phyloP scores from a whole-genome alignment of 1,140 invertebrate species.

The Bicyclus anynana region DNA sequence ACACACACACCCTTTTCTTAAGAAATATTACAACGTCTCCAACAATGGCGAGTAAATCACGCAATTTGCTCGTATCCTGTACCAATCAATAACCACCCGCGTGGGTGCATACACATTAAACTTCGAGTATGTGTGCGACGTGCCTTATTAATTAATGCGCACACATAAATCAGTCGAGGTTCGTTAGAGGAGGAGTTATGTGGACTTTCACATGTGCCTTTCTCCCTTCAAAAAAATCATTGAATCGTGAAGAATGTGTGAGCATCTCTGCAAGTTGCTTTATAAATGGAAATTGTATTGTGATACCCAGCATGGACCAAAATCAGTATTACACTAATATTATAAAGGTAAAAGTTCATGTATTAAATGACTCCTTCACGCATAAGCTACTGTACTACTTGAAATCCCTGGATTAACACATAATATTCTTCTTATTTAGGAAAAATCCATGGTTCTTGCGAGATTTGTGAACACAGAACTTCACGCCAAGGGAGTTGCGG shows the following conservation, averaged over 20 bases:
- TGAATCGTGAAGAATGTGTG: constrained; percentile 1
- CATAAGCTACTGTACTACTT: no score
- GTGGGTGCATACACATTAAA: constrained; percentile 55
- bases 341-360: no score
- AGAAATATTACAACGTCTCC: not conserved
- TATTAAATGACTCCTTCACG: no score
- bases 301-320: no score
- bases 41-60: not conserved
- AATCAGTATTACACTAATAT: no score
- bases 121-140: constrained; percentile 49
- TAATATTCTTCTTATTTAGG: no score
- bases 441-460: no score
- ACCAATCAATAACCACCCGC: constrained; percentile 31
- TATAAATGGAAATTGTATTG: no score
- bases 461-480: no score
- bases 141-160: constrained; percentile 73
- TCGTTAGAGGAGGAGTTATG: constrained; percentile 64
- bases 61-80: constrained; percentile 30
- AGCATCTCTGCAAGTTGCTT: no score
- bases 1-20: not conserved
- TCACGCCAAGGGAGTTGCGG: no score
- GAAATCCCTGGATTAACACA: no score
- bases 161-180: constrained; percentile 69
- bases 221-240: constrained; percentile 13
- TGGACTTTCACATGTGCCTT: constrained; percentile 44